phyloP scores from a whole-genome alignment of 2,888 invertebrate species.

The Orchesellides sinensis region DNA sequence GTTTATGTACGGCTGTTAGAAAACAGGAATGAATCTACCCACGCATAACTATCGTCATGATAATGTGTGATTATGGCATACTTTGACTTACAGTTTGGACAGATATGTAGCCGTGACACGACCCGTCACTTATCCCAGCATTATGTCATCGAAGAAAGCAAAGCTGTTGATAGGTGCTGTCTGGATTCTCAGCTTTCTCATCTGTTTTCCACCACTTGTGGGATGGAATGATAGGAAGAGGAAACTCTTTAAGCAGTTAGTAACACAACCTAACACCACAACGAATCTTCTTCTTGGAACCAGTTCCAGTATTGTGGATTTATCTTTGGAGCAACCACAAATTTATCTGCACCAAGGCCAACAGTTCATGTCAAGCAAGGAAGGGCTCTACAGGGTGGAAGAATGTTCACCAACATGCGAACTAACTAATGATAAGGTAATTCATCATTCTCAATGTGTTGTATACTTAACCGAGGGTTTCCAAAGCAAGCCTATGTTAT shows the following conservation, averaged over 20 bases:
- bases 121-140: constrained; percentile 93
- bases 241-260: constrained; percentile 73
- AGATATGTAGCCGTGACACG: constrained; percentile 98
- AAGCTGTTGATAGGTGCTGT: constrained; percentile 90
- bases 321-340: constrained; percentile 37
- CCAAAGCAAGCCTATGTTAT: not conserved
- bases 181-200: constrained; percentile 97
- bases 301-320: constrained; percentile 26
- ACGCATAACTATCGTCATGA: not conserved
- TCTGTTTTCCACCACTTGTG: constrained; percentile 96
- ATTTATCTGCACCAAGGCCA: constrained; percentile 31
- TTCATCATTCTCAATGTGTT: constrained; percentile 20
- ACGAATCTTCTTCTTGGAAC: constrained; percentile 57
- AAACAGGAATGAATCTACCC: constrained; percentile 14
- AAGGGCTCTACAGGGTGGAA: constrained; percentile 52
- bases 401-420: constrained; percentile 83
- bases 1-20: not conserved
- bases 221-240: constrained; percentile 88
- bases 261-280: constrained; percentile 70
- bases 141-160: constrained; percentile 85
- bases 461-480: too few relatives aligned
- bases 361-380: constrained; percentile 18
- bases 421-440: constrained; percentile 90
- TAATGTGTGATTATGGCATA: constrained; percentile 15
- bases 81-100: constrained; percentile 73